Percentiles rank a stretch among this genome's conserved stretches.
phyloP scores from a whole-genome alignment of 2,888 invertebrate genomes.

The Andrena minutula region DNA sequence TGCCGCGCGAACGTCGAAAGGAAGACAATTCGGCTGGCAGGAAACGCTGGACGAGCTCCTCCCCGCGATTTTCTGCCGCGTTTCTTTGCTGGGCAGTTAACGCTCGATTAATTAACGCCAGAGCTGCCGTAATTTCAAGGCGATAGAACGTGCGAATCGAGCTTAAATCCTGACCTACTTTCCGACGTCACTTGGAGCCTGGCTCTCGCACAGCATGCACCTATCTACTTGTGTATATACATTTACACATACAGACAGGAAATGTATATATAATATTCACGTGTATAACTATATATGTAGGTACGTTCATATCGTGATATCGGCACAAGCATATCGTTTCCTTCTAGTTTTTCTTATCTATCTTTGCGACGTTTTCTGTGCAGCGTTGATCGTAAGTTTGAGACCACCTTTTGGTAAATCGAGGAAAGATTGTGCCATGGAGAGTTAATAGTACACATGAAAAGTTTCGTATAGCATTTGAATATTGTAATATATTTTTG shows the following conservation, averaged over 20 bases:
- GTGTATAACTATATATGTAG: conserved; percentile 30
- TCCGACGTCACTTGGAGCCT: conserved; percentile 71
- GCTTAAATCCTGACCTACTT: conserved; percentile 67
- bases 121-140: not conserved
- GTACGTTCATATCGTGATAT: conserved; percentile 52
- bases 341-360: conserved; percentile 44
- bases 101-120: conserved; percentile 24
- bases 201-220: conserved; percentile 76
- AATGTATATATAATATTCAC: conserved; percentile 28
- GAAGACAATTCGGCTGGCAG: not conserved
- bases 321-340: conserved; percentile 53
- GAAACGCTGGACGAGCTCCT: not conserved
- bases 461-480: not conserved
- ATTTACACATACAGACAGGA: conserved; percentile 25
- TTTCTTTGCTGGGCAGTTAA: not conserved
- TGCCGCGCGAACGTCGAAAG: not conserved
- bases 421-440: not conserved
- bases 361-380: conserved; percentile 36
- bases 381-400: conserved; percentile 37
- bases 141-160: conserved; percentile 38
- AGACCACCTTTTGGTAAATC: conserved; percentile 3
- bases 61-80: not conserved
- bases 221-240: conserved; percentile 50
- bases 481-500: not conserved
- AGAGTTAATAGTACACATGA: not conserved